Evolutionary conservation across 2,113 vertebrate species (phyloP).

Genomic region (Callaeas wilsoni): DNA sequence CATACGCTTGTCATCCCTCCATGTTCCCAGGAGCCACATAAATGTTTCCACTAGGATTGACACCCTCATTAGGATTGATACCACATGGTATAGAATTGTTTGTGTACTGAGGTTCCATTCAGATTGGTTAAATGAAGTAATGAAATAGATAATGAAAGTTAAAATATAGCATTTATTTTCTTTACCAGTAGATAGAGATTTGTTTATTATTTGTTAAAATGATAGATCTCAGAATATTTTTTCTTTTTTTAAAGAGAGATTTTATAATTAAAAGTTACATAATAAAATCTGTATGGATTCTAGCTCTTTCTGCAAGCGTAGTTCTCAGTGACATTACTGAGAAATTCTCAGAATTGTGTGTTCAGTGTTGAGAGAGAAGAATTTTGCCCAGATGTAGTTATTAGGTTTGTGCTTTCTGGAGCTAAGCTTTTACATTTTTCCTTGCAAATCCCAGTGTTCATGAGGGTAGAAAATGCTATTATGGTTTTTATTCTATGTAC

Average conservation of each 20-base stretch:
- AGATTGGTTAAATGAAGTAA: too few species aligned
- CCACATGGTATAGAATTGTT: not conserved
- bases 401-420: not conserved
- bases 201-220: not conserved
- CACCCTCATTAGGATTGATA: not conserved
- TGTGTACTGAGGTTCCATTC: not conserved
- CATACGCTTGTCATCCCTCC: not conserved
- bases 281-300: not conserved
- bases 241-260: not conserved
- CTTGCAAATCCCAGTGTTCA: not conserved
- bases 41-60: not conserved
- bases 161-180: not conserved
- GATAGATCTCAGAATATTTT: not conserved
- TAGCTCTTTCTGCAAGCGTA: not conserved
- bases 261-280: not conserved
- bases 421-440: not conserved
- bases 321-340: not conserved
- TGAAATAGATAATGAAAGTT: not conserved
- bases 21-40: not conserved
- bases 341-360: not conserved
- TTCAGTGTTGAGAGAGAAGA: not conserved
- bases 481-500: not conserved
- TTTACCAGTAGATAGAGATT: not conserved
- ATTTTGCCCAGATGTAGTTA: not conserved
- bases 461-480: not conserved